Evolutionary conservation across 2,113 vertebrate genomes (phyloP).

Genomic region (Antigone vipio): DNA sequence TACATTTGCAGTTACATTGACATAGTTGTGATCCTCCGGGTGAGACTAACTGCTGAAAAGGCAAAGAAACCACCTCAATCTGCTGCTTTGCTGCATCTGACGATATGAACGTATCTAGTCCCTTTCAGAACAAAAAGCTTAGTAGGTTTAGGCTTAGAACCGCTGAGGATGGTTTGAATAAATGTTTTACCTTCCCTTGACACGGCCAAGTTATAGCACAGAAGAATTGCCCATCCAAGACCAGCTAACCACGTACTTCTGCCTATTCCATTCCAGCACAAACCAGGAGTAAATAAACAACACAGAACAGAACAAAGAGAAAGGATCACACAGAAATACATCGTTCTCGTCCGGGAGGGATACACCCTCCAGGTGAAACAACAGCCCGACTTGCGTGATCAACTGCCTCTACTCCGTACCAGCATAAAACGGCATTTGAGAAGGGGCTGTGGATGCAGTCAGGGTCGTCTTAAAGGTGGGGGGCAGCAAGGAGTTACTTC

Average conservation of each 20-base stretch:
- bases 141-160: neutral
- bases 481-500: neutral
- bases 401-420: neutral
- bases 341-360: accelerated
- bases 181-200: neutral
- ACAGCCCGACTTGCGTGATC: neutral
- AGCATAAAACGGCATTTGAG: neutral
- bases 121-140: neutral
- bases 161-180: neutral
- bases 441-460: neutral
- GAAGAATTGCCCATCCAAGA: neutral
- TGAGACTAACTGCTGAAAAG: neutral
- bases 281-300: neutral
- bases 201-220: neutral
- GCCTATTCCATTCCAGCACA: neutral
- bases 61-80: neutral
- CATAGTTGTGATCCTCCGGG: too few species aligned
- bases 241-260: neutral
- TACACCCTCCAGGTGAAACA: neutral
- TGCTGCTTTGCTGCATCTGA: neutral
- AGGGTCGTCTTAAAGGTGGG: neutral
- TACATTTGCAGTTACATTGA: neutral
- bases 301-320: neutral
- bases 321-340: neutral
- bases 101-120: too few species aligned